These are phyloP conservation scores for Cyphomyrus plagiostoma DNA, from an alignment of 2,113 vertebrate genomes.

Conservation along the genomic window DNA sequence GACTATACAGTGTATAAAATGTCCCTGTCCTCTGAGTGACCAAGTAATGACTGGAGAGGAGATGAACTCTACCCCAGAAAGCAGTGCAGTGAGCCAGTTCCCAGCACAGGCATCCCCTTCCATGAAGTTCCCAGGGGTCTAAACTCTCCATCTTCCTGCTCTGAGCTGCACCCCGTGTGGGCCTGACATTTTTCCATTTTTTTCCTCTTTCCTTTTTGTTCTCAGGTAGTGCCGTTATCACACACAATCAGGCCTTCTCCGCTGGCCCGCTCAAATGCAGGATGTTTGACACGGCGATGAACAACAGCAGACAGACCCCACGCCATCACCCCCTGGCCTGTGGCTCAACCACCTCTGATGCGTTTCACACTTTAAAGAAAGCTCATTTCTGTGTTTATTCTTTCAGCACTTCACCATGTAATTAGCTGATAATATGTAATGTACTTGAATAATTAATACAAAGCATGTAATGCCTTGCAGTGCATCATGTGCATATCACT, in stretches of 20 bases:
- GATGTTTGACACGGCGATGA: background rate
- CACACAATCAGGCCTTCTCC: background rate
- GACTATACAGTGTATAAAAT: background rate
- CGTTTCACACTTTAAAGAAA: background rate
- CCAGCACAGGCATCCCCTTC: background rate
- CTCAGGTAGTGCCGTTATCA: background rate
- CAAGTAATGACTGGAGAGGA: background rate
- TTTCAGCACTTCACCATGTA: background rate
- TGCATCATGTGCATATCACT: background rate
- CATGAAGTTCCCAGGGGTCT: background rate
- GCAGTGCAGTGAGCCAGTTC: background rate
- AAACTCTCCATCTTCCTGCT: background rate
- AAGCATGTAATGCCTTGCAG: background rate
- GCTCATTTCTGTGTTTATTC: background rate
- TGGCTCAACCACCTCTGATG: background rate
- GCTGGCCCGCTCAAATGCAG: background rate
- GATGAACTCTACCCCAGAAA: background rate
- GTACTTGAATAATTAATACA: background rate
- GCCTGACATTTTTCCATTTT: background rate
- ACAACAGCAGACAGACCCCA: background rate
- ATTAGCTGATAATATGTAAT: background rate
- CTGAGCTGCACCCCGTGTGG: background rate
- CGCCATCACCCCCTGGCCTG: background rate
- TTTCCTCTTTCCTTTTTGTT: background rate
- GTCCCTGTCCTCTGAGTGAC: background rate